Percentiles rank a stretch among this genome's conserved stretches.
Conservation (phyloP, 2,113 vertebrate species). For the Serranochromis macrocephalus region DNA sequence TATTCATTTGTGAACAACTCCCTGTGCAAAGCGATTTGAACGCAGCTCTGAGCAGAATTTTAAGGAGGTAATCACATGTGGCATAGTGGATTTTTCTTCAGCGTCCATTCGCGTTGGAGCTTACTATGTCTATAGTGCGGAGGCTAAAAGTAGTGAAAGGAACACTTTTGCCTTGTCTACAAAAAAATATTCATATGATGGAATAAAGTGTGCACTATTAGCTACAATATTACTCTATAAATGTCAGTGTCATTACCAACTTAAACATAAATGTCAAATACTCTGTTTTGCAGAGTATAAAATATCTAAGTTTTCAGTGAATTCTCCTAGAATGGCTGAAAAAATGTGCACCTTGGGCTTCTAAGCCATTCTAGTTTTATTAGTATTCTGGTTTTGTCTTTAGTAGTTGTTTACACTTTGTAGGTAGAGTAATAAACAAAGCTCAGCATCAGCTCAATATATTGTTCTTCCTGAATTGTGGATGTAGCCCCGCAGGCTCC, state of each 20-base stretch:
- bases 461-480: background rate
- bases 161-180: background rate
- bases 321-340: background rate
- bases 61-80: background rate
- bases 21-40: background rate
- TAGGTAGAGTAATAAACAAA: background rate
- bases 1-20: constrained; percentile 24
- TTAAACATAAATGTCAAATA: background rate
- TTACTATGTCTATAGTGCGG: background rate
- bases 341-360: background rate
- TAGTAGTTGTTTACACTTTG: background rate
- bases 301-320: background rate
- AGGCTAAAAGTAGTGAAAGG: background rate
- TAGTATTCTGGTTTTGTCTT: background rate
- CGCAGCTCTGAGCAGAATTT: constrained; percentile 33
- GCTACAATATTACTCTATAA: background rate
- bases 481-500: background rate
- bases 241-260: background rate
- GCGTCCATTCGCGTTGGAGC: background rate
- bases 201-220: background rate
- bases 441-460: background rate
- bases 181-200: background rate
- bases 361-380: background rate
- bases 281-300: background rate
- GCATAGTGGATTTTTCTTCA: background rate